Evolutionary conservation across 2,888 invertebrate species (phyloP).

Genomic region (Lordiphosa fenestrarum): DNA sequence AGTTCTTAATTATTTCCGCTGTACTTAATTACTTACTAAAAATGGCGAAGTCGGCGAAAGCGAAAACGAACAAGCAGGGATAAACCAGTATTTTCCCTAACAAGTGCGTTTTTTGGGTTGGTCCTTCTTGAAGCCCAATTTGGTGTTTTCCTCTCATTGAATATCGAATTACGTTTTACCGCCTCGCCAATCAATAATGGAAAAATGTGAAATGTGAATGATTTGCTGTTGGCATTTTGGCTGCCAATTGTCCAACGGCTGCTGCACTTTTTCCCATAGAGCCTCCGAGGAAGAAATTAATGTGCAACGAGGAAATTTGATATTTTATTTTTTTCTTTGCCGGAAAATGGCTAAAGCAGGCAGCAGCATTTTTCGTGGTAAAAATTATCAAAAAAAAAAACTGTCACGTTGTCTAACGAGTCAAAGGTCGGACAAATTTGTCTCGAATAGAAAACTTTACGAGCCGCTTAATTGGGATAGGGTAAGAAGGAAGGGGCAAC

Average conservation of each 20-base stretch:
- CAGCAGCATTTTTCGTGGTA: constrained; percentile 58
- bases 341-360: constrained; percentile 44
- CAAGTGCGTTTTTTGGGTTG: constrained; percentile 24
- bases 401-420: constrained; percentile 71
- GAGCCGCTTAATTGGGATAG: constrained; percentile 61
- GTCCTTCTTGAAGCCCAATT: background rate
- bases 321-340: constrained; percentile 51
- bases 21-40: constrained; percentile 45
- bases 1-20: constrained; percentile 63
- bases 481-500: constrained; percentile 1
- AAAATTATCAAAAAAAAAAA: constrained; percentile 67
- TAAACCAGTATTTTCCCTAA: constrained; percentile 3
- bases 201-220: constrained; percentile 48
- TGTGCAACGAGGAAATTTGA: constrained; percentile 67
- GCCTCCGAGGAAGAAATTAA: constrained; percentile 46
- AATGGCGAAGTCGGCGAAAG: constrained; percentile 7
- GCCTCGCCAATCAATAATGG: constrained; percentile 64
- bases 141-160: constrained; percentile 2
- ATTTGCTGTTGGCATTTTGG: constrained; percentile 72
- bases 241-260: constrained; percentile 61
- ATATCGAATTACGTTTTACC: constrained; percentile 59
- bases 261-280: constrained; percentile 57
- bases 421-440: constrained; percentile 74
- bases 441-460: constrained; percentile 49
- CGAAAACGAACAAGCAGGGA: too few species aligned